Percentiles rank a stretch among this genome's conserved stretches.
These are phyloP conservation scores for Pempheris klunzingeri DNA, from an alignment of 2,797 vertebrate genomes.

Conservation along the genomic window DNA sequence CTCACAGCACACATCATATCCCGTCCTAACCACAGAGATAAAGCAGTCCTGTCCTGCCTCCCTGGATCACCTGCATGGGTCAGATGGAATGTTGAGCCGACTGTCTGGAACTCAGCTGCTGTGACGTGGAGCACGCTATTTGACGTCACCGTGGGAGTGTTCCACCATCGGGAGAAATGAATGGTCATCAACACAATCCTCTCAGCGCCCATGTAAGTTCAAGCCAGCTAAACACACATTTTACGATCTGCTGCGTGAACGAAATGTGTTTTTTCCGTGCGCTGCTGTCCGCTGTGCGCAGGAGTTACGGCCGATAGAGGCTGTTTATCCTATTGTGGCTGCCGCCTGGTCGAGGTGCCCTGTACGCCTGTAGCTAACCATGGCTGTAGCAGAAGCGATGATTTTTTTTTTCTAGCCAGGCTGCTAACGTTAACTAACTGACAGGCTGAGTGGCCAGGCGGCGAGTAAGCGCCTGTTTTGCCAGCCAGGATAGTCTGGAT, in stretches of 20 bases:
- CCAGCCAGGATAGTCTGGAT: constrained; percentile 26
- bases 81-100: neutral
- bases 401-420: constrained; percentile 55
- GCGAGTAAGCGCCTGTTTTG: constrained; percentile 67
- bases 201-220: constrained; percentile 86
- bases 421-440: constrained; percentile 70
- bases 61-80: constrained; percentile 14
- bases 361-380: constrained; percentile 60
- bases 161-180: constrained; percentile 83
- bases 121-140: constrained; percentile 77
- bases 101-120: constrained; percentile 53
- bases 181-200: constrained; percentile 87
- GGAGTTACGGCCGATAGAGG: neutral
- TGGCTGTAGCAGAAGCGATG: constrained; percentile 50
- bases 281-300: neutral
- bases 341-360: constrained; percentile 60
- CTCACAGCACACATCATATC: neutral
- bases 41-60: neutral
- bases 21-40: no score
- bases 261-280: constrained; percentile 39
- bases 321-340: constrained; percentile 34
- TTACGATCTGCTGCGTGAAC: constrained; percentile 45
- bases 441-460: constrained; percentile 63
- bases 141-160: constrained; percentile 89
- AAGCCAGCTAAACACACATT: constrained; percentile 49